Base-by-base conservation (phyloP, 1,140 invertebrate genomes). In the Aplysia californica region DNA sequence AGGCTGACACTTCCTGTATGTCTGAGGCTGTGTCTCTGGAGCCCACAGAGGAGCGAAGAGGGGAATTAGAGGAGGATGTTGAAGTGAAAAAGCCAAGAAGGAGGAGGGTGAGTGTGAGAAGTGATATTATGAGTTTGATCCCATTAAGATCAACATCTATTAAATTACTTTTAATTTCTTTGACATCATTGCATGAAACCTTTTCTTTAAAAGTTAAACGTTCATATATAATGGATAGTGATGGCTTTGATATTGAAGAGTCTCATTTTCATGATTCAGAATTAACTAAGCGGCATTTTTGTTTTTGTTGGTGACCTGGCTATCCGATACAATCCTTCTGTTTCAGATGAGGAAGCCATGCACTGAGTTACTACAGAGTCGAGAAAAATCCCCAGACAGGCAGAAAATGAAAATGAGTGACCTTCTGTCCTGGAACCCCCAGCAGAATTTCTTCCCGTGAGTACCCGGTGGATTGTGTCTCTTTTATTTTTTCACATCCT, bases 391-490 rank as follows among this genome's bases (percentile, higher is more conserved):
- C 26, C 73, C 81, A 1, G 94, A 95, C 80, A 91, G 92, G 81
- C 91, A 91, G 31, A 92, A 92, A 66, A 92, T 97, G 73, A 97
- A 94, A 55, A 96, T 97, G 95, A 94, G 94, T 81, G 96, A 97
- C 91, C 92, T 97, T 59, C 96, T 97, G 81, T 96, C 94, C 89
- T 96, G 95, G 87, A 97, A 97, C 90, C 96, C 96, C 2, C 86
- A 89, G 41, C 92, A 72, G 59, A 87, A 86, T 78, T 84, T 79
- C n/a, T 82, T 87, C 77, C 77, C 55, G 86, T 85, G 80, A 85
- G 76, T 58, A 21, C 70, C 38, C 59, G 10, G 59, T 31, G 6
- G 15, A 26, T 4, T n/a, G n/a, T n/a, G n/a, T n/a, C n/a, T n/a
- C n/a, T n/a, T n/a, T n/a, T n/a, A n/a, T n/a, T n/a, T n/a, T n/a